Evolutionary conservation across 2,113 vertebrate species (phyloP), one percentile per base, ranked within the genome.

Genomic region (Saguinus midas): DNA sequence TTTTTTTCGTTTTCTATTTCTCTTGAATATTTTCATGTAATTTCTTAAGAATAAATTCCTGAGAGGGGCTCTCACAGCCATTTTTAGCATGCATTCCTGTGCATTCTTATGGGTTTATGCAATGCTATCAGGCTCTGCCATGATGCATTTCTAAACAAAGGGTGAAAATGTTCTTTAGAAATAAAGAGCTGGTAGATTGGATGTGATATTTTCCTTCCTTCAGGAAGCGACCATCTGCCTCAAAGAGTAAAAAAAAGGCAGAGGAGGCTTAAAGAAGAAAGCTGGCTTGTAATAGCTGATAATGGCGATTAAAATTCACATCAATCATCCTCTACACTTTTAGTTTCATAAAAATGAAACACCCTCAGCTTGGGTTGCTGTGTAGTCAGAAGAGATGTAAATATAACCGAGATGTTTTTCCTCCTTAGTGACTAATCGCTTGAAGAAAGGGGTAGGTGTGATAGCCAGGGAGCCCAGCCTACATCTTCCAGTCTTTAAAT

Each of bases 381-480:
- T 89, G 48, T 80, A 93, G 61, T 96, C 80, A 96, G 79, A 92
- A 91, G 83, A 95, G 70, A 96, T 83, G 27, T 90, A 95, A 96
- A 96, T 96, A 93, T 61, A 97, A 79, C 72, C 21, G 45, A 96
- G 76, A 93, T 96, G 79, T 87, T 95, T 90, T 92, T 96, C 75
- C 45, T 94, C 66, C 61, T 95, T 61, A 57, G 5, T 96, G 97
- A 95, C 96, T 87, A 92, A 94, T 89, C 57, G 48, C 68, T 79
- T 11, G 70, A 91, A 91, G 81, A 87, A 73, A 95, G 32, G 29
- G 20, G 57, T 72, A 90, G 52, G 87, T 93, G 52, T 86, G 85
- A n/a, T 52, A 84, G 84, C 83, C 3, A 18, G 93, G 61, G 91
- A 95, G 58, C 32, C 78, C 20, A 52, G 95, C 29, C 58, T 8